Evolutionary conservation across 2,113 vertebrate genomes (phyloP), one percentile per base, ranked within the genome.

Genomic region (Gorsachius goisagi): DNA sequence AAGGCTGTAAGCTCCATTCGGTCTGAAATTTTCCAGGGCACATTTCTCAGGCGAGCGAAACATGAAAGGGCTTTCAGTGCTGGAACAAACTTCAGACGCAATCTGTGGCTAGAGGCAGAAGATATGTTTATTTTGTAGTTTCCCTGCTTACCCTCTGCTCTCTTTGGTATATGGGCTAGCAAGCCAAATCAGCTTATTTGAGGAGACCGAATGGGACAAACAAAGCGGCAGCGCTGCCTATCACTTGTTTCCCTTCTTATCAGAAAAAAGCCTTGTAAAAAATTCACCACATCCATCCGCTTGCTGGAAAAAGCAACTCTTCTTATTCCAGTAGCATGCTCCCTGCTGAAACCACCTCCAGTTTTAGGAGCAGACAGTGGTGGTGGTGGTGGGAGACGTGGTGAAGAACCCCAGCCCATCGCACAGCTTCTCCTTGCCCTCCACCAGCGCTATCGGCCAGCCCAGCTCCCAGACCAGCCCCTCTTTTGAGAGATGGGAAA

Each of bases 101-200:
- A 37, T 23, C 78, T 21, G 81, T 63, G 85, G 89, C 91, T 85
- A 64, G 37, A 91, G 87, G 93, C 91, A 80, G 81, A 58, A 91
- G 78, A 55, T 62, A 50, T 72, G 85, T 95, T 95, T 96, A 26
- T 71, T 88, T 67, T 74, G 88, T 55, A 59, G 80, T 63, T 95
- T 53, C 85, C 68, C 86, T 44, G 92, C 85, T 95, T 64, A 88
- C 67, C 60, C 63, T 84, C 30, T 1, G 9, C 66, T 90, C 33
- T 52, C 68, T 88, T 87, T 75, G 90, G 90, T 89, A 52, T 26
- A 37, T 66, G 35, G 26, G 78, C 74, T 88, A 37, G 81, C 52
- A 69, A 78, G 56, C 27, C 44, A 94, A 58, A 95, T 27, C 80
- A 64, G 85, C 84, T 83, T 63, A 35, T 76, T 17, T 39, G 76